Base-by-base conservation (phyloP, 2,113 vertebrate genomes). In the Colossoma macropomum region DNA sequence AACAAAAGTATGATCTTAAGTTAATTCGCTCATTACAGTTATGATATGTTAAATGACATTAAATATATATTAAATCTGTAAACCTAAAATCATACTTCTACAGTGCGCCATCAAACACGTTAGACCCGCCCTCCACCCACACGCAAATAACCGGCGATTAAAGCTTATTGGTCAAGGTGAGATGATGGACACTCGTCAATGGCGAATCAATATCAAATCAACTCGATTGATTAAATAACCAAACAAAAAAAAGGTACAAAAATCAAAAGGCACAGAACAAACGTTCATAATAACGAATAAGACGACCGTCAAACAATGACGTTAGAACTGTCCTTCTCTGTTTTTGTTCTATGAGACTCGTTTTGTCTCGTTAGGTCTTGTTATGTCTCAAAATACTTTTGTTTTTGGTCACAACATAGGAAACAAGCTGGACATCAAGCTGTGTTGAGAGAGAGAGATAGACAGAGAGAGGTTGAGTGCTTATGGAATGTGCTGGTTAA, bases 31-130 rank as follows among this genome's bases (percentile, higher is more conserved):
- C 38, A 0, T 59, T 81, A 19, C 73, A 76, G 62, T 76, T 45
- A 66, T 76, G 56, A 65, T 74, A 28, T 30, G 54, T 75, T 9
- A 28, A 73, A 56, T 71, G 41, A 81, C 65, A 65, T 72, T 34
- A 81, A 81, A 87, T 87, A 87, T 87, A 87, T 84, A 84, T 87
- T 87, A 87, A 48, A 84, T 78, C 74, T 84, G 50, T 71, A 77
- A 59, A 84, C 62, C 68, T 75, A 83, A 34, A 68, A 79, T 62
- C 38, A 62, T 48, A 83, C 28, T 48, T 62, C 34, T 80, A 80
- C 62, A 54, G 52, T 80, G 68, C 68, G 13, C 54, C 19, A 71
- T 56, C 21, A 77, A 23, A 30, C 60, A 73, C 45, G 78, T 48
- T 32, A 77, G 78, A 21, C 30, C 74, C 16, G 16, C 68, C 68